A percentile compares a stretch with the other conserved stretches of the same genome.
These are phyloP conservation scores for Drosophila birchii DNA, from an alignment of 2,888 invertebrate genomes.

Conservation along the genomic window DNA sequence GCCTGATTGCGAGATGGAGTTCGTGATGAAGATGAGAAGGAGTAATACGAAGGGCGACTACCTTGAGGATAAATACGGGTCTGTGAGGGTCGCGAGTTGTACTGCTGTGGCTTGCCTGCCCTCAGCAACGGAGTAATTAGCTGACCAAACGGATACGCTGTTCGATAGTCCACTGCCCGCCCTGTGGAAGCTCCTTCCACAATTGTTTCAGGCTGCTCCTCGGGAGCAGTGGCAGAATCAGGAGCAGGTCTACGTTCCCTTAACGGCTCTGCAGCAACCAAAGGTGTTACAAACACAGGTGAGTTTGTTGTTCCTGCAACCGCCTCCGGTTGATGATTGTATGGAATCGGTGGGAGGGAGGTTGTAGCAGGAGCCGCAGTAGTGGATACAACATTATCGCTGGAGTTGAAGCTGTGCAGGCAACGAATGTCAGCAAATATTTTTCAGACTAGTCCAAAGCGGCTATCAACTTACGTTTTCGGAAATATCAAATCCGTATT, in stretches of 20 bases:
- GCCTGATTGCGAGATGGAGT: slow-evolving; percentile 40
- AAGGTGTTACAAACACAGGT: slow-evolving; percentile 62
- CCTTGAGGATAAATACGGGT: slow-evolving; percentile 46
- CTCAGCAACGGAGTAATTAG: slow-evolving; percentile 79
- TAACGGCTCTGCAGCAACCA: slow-evolving; percentile 15
- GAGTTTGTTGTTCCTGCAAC: slow-evolving; percentile 11
- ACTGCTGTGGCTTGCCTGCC: slow-evolving; percentile 51
- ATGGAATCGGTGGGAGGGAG: slow-evolving; percentile 58
- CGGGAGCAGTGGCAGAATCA: background rate
- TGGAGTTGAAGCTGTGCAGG: slow-evolving; percentile 79
- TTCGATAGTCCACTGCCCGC: slow-evolving; percentile 82
- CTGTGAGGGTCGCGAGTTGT: slow-evolving; percentile 43
- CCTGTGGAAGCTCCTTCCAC: slow-evolving; percentile 75
- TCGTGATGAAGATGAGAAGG: slow-evolving; percentile 25
- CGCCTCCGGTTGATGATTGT: slow-evolving; percentile 60
- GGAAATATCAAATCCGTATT: slow-evolving; percentile 83
- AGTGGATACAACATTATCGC: slow-evolving; percentile 77
- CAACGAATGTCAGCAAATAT: slow-evolving; percentile 6
- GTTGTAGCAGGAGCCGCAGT: slow-evolving; percentile 46
- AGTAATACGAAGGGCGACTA: slow-evolving; percentile 28
- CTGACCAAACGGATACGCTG: slow-evolving; percentile 82
- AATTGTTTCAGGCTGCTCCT: slow-evolving; percentile 2
- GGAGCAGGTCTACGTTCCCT: slow-evolving; percentile 8
- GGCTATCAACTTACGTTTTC: slow-evolving; percentile 74
- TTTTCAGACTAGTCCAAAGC: background rate